Percentiles rank a stretch among this genome's conserved stretches.
Conservation (phyloP, 2,797 vertebrate genomes). For the Xenops minutus region DNA sequence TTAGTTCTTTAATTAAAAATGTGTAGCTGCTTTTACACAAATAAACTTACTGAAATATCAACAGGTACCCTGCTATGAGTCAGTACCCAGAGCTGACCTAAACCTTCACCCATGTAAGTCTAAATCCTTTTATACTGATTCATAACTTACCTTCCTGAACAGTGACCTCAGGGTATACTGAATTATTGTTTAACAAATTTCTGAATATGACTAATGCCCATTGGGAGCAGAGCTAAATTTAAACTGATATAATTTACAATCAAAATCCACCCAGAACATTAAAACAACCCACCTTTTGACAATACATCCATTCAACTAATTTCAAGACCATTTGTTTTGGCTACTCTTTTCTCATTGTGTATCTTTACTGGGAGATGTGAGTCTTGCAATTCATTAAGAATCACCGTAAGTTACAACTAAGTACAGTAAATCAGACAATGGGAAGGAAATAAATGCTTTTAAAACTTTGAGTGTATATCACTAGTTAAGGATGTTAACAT, state of each 20-base stretch:
- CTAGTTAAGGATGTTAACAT: neutral
- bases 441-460: neutral
- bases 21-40: neutral
- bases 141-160: neutral
- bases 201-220: neutral
- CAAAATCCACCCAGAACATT: neutral
- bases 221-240: neutral
- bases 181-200: neutral
- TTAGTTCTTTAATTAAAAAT: neutral
- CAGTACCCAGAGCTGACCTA: slow-evolving; percentile 7
- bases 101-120: neutral
- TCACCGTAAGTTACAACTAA: neutral
- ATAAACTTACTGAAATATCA: slow-evolving; percentile 9
- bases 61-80: neutral
- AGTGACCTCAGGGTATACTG: neutral
- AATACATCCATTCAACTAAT: neutral
- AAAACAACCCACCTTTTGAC: neutral
- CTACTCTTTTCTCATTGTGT: neutral
- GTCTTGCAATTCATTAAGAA: neutral
- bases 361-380: neutral
- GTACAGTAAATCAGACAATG: neutral
- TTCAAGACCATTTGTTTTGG: neutral
- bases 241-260: slow-evolving; percentile 39
- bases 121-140: neutral
- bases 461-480: neutral